These are phyloP conservation scores for Halcyon smyrnensis DNA, from an alignment of 2,797 vertebrate species.

Conservation along the genomic window DNA sequence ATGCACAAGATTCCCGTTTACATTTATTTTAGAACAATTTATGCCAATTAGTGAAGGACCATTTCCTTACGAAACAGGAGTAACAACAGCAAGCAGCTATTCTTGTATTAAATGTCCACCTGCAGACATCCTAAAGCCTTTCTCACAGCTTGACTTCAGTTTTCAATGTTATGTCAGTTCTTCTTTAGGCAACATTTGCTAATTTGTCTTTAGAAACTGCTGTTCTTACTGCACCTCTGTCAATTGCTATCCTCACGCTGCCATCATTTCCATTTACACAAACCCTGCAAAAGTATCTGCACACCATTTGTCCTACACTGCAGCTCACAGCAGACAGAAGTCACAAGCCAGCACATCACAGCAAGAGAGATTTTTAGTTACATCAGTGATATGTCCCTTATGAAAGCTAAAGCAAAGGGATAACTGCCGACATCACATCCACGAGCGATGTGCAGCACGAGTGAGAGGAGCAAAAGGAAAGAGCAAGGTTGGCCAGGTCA, in stretches of 20 bases:
- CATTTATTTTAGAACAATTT: constrained; percentile 63
- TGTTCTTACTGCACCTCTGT: not conserved
- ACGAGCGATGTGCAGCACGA: rapidly evolving
- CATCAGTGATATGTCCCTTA: not conserved
- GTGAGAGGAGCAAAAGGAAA: not conserved
- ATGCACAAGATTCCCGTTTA: not conserved
- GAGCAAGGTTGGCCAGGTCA: not conserved
- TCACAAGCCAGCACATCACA: not conserved
- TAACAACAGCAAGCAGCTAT: not conserved
- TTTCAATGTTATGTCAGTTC: constrained; percentile 41
- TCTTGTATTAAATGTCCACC: constrained; percentile 54
- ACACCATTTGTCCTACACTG: not conserved
- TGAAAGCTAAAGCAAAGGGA: not conserved
- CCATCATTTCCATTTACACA: not conserved
- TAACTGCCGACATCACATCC: not conserved
- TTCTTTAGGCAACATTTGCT: constrained; percentile 31
- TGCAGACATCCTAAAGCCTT: constrained; percentile 59
- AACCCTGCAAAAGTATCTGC: not conserved
- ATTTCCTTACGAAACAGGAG: constrained; percentile 58
- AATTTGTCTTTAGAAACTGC: constrained; percentile 37
- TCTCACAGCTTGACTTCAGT: constrained; percentile 56
- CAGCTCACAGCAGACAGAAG: not conserved
- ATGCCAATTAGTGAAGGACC: constrained; percentile 55
- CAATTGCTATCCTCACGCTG: not conserved
- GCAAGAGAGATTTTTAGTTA: not conserved